Conservation (phyloP, 2,888 invertebrate species). For the Heliconius cydno region DNA sequence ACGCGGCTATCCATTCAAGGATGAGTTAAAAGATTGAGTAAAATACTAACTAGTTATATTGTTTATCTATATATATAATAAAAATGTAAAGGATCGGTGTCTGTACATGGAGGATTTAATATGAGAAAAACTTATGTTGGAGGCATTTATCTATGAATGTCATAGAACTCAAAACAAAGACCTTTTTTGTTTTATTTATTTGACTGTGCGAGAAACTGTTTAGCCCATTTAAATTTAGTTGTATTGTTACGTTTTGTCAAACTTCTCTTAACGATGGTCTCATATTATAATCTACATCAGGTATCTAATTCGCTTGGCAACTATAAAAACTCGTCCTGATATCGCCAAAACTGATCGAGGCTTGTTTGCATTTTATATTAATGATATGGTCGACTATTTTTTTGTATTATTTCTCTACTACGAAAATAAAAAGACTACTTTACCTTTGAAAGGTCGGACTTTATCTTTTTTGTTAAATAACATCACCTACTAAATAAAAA, state of each 20-base stretch:
- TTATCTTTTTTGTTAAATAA: background rate
- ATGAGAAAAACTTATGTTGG: no score
- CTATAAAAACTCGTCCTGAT: constrained; percentile 14
- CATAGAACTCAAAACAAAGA: no score
- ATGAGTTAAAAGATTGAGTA: constrained; percentile 13
- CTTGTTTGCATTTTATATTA: background rate
- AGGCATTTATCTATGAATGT: no score
- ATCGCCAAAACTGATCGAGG: constrained; percentile 12
- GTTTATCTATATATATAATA: background rate
- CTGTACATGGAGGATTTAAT: no score
- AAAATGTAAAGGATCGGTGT: no score
- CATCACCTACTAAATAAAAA: no score
- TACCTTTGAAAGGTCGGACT: background rate
- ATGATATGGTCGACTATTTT: background rate
- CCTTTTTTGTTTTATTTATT: no score
- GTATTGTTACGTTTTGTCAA: no score
- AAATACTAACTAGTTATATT: background rate
- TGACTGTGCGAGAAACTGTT: no score
- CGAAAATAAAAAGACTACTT: background rate
- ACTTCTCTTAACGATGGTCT: no score
- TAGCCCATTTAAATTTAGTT: no score
- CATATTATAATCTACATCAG: background rate
- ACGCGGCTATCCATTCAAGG: constrained; percentile 10
- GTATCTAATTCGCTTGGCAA: constrained; percentile 12
- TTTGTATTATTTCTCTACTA: constrained; percentile 19